Conservation (phyloP, 2,797 vertebrate species). For the Scolopax rusticola region DNA sequence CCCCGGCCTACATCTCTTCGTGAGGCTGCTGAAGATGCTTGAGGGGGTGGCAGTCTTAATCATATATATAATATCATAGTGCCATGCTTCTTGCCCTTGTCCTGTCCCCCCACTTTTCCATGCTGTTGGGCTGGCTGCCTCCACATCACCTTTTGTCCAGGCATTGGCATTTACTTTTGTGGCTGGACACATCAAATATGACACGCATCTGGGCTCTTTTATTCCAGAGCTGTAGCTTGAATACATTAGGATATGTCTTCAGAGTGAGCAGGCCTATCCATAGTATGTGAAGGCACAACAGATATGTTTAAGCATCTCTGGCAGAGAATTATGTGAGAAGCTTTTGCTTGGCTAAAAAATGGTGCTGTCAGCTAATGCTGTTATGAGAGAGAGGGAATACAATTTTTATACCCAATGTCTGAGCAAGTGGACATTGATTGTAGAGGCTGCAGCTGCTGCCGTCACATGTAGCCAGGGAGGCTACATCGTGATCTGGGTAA, state of each 20-base stretch:
- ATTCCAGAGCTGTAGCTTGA: background rate
- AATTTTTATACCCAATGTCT: background rate
- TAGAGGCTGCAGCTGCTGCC: background rate
- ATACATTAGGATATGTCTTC: background rate
- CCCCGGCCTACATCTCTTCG: background rate
- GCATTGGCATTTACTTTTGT: background rate
- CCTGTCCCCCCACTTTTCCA: background rate
- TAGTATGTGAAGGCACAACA: background rate
- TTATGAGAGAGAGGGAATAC: background rate
- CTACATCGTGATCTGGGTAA: background rate
- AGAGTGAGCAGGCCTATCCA: background rate
- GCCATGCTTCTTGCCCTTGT: rapidly evolving
- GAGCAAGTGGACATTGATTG: background rate
- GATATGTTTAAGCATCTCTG: background rate
- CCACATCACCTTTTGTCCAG: background rate
- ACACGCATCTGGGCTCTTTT: background rate
- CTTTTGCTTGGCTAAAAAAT: background rate
- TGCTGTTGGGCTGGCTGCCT: background rate
- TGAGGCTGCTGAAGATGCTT: background rate
- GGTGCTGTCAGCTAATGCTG: background rate
- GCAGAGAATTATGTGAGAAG: background rate
- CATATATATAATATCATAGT: background rate
- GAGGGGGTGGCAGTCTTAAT: background rate
- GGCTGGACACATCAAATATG: background rate
- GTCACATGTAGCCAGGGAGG: background rate